Percentiles rank a stretch among this genome's conserved stretches.
phyloP scores from a whole-genome alignment of 1,140 invertebrate genomes.

The Euglossa dilemma region DNA sequence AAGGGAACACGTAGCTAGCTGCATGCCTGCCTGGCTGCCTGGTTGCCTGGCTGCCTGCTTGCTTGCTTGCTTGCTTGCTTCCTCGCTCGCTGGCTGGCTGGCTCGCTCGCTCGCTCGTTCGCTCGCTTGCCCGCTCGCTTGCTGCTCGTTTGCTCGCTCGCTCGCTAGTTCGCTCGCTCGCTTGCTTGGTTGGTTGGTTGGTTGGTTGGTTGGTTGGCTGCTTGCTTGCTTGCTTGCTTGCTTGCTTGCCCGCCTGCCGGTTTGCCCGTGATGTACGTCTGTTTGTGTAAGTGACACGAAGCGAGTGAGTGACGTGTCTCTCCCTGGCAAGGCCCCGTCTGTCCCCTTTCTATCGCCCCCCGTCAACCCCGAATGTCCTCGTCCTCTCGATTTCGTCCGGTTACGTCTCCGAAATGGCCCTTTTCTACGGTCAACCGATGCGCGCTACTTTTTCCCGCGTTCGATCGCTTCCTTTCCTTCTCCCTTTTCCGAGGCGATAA shows the following conservation, averaged over 20 bases:
- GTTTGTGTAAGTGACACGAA: constrained; percentile 83
- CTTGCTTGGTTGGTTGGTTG: constrained; percentile 63
- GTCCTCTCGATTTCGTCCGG: constrained; percentile 41
- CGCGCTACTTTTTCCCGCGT: neutral
- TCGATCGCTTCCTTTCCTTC: too few species aligned
- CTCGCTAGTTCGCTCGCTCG: constrained; percentile 63
- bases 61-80: constrained; percentile 65
- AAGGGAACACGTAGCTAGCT: constrained; percentile 80
- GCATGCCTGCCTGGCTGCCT: constrained; percentile 63
- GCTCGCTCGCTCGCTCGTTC: constrained; percentile 55
- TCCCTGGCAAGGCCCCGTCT: constrained; percentile 62
- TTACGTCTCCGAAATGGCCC: neutral
- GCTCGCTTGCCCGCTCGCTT: constrained; percentile 31
- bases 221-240: constrained; percentile 54
- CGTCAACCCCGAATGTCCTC: constrained; percentile 23
- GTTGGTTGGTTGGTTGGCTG: too few species aligned
- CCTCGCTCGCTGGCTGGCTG: constrained; percentile 61
- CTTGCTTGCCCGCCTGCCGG: constrained; percentile 61
- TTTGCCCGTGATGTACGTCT: constrained; percentile 80
- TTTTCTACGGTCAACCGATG: constrained; percentile 7
- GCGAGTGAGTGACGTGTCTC: constrained; percentile 80
- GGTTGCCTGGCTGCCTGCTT: constrained; percentile 50
- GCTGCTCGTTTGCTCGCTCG: constrained; percentile 40
- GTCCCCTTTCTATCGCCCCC: constrained; percentile 32
- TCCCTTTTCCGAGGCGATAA: neutral